phyloP scores from a whole-genome alignment of 2,113 vertebrate genomes.

The Vulpes lagopus region DNA sequence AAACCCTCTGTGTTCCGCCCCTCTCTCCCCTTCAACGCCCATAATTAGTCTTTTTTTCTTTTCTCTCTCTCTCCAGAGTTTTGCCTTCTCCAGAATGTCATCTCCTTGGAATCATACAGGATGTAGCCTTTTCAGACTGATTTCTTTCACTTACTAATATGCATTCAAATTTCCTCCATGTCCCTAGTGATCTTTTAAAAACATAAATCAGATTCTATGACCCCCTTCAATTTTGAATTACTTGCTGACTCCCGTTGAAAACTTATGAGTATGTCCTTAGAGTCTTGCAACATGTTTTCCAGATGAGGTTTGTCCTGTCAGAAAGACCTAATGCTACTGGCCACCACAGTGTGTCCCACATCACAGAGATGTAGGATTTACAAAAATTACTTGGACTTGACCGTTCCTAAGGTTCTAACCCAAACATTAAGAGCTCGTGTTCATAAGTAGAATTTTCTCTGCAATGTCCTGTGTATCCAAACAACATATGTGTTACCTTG shows the following conservation, averaged over 20 bases:
- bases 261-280: neutral
- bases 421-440: neutral
- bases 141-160: neutral
- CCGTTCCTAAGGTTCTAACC: neutral
- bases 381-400: neutral
- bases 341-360: neutral
- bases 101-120: neutral
- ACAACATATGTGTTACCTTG: neutral
- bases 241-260: neutral
- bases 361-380: neutral
- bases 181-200: neutral
- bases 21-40: neutral
- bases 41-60: neutral
- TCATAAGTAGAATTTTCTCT: neutral
- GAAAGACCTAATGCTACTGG: neutral
- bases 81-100: neutral
- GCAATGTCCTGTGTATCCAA: neutral
- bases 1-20: neutral
- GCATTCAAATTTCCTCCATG: neutral
- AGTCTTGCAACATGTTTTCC: neutral
- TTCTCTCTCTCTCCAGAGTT: neutral
- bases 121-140: neutral
- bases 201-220: neutral
- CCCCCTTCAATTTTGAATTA: neutral
- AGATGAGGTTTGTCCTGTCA: neutral